These are phyloP conservation scores for Drosophila murphyi DNA, from an alignment of 1,140 invertebrate genomes.

Conservation along the genomic window DNA sequence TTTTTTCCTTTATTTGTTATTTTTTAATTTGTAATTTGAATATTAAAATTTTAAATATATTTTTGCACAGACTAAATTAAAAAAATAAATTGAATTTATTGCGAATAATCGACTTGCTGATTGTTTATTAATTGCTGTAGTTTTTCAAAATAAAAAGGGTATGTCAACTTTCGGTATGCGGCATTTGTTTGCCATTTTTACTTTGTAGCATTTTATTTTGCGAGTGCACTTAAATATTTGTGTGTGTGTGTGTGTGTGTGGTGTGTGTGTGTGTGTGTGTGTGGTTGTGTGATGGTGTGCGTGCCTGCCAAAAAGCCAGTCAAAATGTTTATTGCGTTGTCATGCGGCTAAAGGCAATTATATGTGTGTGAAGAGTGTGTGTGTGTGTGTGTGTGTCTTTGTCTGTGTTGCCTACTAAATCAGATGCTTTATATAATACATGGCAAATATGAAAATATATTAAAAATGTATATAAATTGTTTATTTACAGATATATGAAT, in stretches of 20 bases:
- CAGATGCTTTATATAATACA: not conserved
- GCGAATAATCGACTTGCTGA: too few relatives aligned
- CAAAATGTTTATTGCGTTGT: constrained; percentile 49
- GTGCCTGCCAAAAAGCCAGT: constrained; percentile 39
- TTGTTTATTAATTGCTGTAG: too few relatives aligned
- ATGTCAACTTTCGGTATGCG: not conserved
- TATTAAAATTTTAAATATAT: too few relatives aligned
- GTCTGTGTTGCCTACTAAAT: not conserved
- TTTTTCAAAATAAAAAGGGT: not conserved
- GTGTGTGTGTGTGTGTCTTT: not conserved
- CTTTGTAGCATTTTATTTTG: constrained; percentile 1
- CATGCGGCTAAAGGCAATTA: constrained; percentile 36
- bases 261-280: constrained; percentile 1
- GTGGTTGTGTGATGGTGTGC: constrained; percentile 10
- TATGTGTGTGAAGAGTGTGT: not conserved
- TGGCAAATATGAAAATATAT: not conserved
- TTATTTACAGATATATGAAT: not conserved
- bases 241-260: constrained; percentile 4
- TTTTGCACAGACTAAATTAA: too few relatives aligned
- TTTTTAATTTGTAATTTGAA: too few relatives aligned
- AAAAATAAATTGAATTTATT: too few relatives aligned
- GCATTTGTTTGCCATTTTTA: not conserved
- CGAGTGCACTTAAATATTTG: constrained; percentile 43
- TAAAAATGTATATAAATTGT: not conserved
- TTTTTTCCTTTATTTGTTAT: too few relatives aligned